phyloP scores from a whole-genome alignment of 2,797 vertebrate genomes.

The Scarus forsteni region DNA sequence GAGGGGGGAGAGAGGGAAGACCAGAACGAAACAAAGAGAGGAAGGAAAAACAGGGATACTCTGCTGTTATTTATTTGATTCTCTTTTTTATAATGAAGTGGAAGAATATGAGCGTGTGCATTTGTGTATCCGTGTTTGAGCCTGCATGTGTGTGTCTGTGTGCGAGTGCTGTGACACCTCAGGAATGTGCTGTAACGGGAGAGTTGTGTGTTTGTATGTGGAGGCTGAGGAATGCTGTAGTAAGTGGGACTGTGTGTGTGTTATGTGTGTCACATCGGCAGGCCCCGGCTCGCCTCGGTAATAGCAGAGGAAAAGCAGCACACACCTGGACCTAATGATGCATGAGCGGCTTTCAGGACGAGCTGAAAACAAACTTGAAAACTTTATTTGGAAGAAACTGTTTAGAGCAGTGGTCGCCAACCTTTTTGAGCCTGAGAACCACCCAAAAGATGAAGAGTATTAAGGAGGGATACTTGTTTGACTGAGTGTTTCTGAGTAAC shows the following conservation, averaged over 20 bases:
- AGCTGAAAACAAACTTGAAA: background rate
- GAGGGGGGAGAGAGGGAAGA: background rate
- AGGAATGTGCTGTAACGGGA: slow-evolving; percentile 58
- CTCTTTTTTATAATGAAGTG: slow-evolving; percentile 14
- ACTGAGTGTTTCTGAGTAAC: too few relatives aligned
- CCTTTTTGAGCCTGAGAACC: too few relatives aligned
- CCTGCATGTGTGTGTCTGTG: slow-evolving; percentile 28
- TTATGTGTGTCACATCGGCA: slow-evolving; percentile 23
- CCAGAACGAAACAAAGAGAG: slow-evolving; percentile 10
- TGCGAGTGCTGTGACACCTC: slow-evolving; percentile 44
- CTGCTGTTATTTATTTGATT: background rate
- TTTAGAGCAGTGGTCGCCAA: too few relatives aligned
- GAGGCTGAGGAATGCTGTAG: slow-evolving; percentile 60
- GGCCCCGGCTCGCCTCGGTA: slow-evolving; percentile 54
- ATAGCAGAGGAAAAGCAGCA: slow-evolving; percentile 8
- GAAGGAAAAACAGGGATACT: slow-evolving; percentile 1
- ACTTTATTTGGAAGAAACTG: background rate
- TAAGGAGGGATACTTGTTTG: too few relatives aligned
- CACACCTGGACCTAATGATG: background rate
- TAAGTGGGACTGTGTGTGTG: slow-evolving; percentile 40
- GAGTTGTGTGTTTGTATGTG: slow-evolving; percentile 51
- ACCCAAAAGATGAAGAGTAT: too few relatives aligned
- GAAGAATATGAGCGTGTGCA: background rate
- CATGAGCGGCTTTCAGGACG: too few relatives aligned
- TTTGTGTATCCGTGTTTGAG: slow-evolving; percentile 1